Base-by-base conservation (phyloP, 2,888 invertebrate species). In the Machimus rusticus region DNA sequence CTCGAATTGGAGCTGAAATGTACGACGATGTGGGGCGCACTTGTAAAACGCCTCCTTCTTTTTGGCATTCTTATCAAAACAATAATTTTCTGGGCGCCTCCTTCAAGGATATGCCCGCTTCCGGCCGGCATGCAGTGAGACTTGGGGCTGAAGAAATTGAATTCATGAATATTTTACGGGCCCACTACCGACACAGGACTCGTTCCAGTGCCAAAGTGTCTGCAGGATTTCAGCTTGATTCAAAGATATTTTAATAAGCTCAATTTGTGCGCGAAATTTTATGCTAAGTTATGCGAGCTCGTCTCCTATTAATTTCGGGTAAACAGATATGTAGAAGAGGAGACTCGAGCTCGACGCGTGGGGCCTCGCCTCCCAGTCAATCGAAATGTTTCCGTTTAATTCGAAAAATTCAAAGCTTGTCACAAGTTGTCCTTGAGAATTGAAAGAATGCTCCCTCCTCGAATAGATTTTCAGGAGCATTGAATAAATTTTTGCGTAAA, bases 161-260 rank as follows among this genome's bases (percentile, higher is more conserved):
- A 82, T 82, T 82, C 82, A 82, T 82, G 82, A 82, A 82, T 82
- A 82, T 82, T 82, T 82, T 82, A 82, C 31, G 23, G 46, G 19
- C 78, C 78, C 28, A 46, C 78, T 37, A 43, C 78, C 39, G 43
- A 28, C 23, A 14, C 43, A 78, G 78, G 78, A 78, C 78, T 78
- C 78, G 78, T 28, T 43, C 43, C 46, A 28, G 39, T 78, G 78
- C 78, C 78, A 78, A 76, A 78, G 78, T 78, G 78, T 78, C 78
- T 78, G 43, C 78, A 39, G 78, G 46, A 78, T 78, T 78, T 78
- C 78, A 46, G 78, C 78, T 46, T 78, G 78, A 78, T 78, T 39
- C 78, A 43, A 57, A 82, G 57, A 82, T 82, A 82, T 82, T 82
- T 82, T 82, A 82, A 82, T 82, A 82, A 82, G 82, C 82, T 82